These are phyloP conservation scores for Aphelenchoides besseyi DNA, from an alignment of 1,140 invertebrate genomes.

Conservation along the genomic window DNA sequence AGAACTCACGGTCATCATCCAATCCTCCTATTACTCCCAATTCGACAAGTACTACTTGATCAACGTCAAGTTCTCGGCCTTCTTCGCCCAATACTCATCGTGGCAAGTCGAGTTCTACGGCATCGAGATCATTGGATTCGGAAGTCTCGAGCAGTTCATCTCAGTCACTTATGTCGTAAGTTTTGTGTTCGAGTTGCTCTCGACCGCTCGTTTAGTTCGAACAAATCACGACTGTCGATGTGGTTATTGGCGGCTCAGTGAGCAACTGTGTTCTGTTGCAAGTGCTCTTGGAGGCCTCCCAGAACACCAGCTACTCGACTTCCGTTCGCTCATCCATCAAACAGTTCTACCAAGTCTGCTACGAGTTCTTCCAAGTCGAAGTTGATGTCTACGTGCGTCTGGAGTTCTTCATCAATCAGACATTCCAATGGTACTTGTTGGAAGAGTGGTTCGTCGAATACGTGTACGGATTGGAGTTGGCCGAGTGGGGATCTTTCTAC, in stretches of 20 bases:
- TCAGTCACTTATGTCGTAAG: neutral
- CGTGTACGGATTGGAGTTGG: neutral
- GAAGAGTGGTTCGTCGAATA: neutral
- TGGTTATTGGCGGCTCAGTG: neutral
- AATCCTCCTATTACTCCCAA: neutral
- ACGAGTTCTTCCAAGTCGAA: neutral
- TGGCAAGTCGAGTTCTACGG: neutral
- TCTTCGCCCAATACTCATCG: neutral
- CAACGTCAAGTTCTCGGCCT: neutral
- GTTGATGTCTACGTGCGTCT: neutral
- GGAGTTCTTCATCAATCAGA: constrained; percentile 2
- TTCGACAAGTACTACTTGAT: constrained; percentile 8
- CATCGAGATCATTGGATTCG: neutral
- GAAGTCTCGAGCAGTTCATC: neutral
- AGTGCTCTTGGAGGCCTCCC: constrained; percentile 3
- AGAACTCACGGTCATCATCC: neutral
- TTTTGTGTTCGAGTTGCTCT: too few relatives aligned
- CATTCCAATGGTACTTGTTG: neutral
- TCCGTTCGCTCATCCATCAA: constrained; percentile 16
- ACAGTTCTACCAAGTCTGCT: constrained; percentile 10
- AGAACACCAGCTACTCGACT: constrained; percentile 10
- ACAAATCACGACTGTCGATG: neutral
- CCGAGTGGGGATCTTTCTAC: neutral
- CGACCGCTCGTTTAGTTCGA: too few relatives aligned
- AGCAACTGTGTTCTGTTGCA: constrained; percentile 7